Conservation (phyloP, 2,888 invertebrate species). For the Sericinus montela region DNA sequence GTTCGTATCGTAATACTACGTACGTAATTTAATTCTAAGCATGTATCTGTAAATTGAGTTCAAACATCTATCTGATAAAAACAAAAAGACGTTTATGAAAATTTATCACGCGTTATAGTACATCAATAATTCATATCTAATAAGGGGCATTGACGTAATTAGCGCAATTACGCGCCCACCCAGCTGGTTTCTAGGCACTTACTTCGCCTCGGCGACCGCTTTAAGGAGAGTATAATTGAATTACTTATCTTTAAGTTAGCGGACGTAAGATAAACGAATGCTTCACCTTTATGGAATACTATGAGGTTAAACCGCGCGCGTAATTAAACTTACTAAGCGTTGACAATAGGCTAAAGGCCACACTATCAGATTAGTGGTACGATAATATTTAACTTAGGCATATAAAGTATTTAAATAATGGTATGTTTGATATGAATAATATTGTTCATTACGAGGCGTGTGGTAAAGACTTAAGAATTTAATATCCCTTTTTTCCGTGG, state of each 20-base stretch:
- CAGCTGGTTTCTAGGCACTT: conserved; percentile 38
- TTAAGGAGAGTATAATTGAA: conserved; percentile 50
- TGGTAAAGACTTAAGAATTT: no score
- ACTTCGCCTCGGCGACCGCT: conserved; percentile 28
- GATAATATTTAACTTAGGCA: conserved; percentile 34
- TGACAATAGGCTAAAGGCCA: conserved; percentile 55
- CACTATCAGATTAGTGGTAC: conserved; percentile 29
- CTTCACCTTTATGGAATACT: conserved; percentile 52
- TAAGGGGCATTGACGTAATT: conserved; percentile 71
- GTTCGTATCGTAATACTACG: conserved; percentile 9
- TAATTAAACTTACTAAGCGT: conserved; percentile 56
- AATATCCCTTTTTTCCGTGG: no score
- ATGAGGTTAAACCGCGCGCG: conserved; percentile 43
- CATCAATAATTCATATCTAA: conserved; percentile 74
- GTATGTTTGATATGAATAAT: no score
- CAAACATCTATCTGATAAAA: conserved; percentile 47
- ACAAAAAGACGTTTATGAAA: conserved; percentile 33
- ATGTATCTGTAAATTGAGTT: conserved; percentile 25
- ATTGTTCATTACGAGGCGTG: no score
- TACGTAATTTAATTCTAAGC: neutral
- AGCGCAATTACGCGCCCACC: conserved; percentile 73
- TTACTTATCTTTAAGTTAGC: conserved; percentile 63
- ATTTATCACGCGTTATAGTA: conserved; percentile 54
- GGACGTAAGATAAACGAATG: conserved; percentile 42
- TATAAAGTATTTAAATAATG: conserved; percentile 19